A percentile compares a stretch with the other conserved stretches of the same genome.
Evolutionary conservation across 1,140 invertebrate genomes (phyloP).

Genomic region (Calephelis virginiensis): DNA sequence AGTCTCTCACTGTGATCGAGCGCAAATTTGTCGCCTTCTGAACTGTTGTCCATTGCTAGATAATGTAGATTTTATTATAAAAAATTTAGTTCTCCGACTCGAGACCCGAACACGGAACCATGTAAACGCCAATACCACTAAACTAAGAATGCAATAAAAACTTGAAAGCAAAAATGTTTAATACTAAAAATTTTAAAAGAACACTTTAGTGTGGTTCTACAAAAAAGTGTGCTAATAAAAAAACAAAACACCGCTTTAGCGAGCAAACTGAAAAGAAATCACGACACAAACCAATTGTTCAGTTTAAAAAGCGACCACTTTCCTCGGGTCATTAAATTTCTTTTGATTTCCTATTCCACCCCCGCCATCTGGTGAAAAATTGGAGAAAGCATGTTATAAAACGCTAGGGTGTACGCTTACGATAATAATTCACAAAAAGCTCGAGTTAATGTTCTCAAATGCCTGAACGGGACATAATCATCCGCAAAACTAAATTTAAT

Average conservation of each 20-base stretch:
- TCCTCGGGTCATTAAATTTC: conserved; percentile 48
- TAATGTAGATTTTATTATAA: too few species aligned
- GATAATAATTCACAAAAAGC: conserved; percentile 75
- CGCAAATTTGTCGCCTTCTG: too few species aligned
- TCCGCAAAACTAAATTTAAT: conserved; percentile 77
- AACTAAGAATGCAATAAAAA: too few species aligned
- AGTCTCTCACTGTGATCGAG: too few species aligned
- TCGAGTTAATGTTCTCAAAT: conserved; percentile 57
- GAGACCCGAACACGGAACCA: too few species aligned
- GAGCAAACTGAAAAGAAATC: background rate
- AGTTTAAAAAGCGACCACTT: conserved; percentile 41
- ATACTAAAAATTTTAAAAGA: too few species aligned
- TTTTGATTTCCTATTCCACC: conserved; percentile 43
- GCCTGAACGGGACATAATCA: conserved; percentile 73
- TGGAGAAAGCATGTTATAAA: conserved; percentile 62
- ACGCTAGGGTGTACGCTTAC: conserved; percentile 52
- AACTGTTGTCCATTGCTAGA: too few species aligned
- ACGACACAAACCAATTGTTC: conserved; percentile 30
- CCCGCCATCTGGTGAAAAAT: conserved; percentile 55
- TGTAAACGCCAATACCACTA: too few species aligned
- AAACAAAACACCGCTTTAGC: background rate
- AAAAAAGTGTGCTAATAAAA: background rate
- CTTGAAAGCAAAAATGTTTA: too few species aligned
- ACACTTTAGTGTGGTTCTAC: too few species aligned
- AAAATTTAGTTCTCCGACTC: too few species aligned